These are phyloP conservation scores for Nyctereutes procyonoides DNA, from an alignment of 2,113 vertebrate species.

Conservation along the genomic window DNA sequence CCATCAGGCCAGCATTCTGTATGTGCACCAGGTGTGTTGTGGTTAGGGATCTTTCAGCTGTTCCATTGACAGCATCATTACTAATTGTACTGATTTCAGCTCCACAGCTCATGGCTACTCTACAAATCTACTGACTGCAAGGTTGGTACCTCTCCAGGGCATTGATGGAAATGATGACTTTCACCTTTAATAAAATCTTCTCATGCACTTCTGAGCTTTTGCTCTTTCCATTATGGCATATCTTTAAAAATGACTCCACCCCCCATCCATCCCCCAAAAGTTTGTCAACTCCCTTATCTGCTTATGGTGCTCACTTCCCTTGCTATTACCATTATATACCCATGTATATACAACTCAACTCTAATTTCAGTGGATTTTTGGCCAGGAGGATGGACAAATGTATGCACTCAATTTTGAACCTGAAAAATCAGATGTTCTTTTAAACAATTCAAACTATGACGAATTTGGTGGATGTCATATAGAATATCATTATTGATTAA, in stretches of 20 bases:
- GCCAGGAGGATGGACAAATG: background rate
- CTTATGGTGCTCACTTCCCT: background rate
- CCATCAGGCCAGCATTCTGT: background rate
- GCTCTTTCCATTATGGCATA: background rate
- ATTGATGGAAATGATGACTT: background rate
- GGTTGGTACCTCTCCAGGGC: background rate
- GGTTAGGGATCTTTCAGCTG: background rate
- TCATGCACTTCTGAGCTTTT: background rate
- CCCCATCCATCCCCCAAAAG: background rate
- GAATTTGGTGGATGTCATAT: constrained; percentile 28
- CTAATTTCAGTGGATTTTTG: constrained; percentile 2
- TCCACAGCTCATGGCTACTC: background rate
- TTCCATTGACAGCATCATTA: background rate
- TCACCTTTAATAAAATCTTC: background rate
- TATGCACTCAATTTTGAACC: background rate
- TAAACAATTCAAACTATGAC: constrained; percentile 34
- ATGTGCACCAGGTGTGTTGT: background rate
- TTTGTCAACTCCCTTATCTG: background rate
- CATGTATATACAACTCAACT: background rate
- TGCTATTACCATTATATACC: background rate
- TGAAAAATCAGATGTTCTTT: constrained; percentile 52
- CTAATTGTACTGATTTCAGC: background rate
- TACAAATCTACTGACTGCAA: background rate
- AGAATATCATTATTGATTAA: constrained; percentile 14
- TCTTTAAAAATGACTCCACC: background rate